Conservation (phyloP, 2,797 vertebrate genomes). For the Macrochelys suwanniensis region DNA sequence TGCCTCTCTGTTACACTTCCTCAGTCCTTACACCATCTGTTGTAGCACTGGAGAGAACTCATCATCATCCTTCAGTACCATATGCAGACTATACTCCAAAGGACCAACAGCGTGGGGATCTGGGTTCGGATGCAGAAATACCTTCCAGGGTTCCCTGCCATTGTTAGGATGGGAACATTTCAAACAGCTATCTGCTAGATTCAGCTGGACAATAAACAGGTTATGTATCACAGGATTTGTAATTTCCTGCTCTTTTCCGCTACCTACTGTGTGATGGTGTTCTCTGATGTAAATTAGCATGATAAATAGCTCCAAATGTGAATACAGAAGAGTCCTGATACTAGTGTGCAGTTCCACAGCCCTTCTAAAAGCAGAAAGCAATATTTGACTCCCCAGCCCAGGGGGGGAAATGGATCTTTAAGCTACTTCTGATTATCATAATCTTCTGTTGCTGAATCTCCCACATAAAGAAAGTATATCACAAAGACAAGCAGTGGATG, state of each 20-base stretch:
- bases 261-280: not conserved
- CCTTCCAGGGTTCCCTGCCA: slow-evolving; percentile 16
- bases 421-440: slow-evolving; percentile 61
- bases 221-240: not conserved
- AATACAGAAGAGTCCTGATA: not conserved
- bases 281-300: not conserved
- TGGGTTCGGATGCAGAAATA: slow-evolving; percentile 28
- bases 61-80: not conserved
- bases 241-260: not conserved
- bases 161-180: not conserved
- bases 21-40: not conserved
- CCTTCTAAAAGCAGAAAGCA: slow-evolving; percentile 32
- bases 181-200: not conserved
- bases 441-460: slow-evolving; percentile 62
- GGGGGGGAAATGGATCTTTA: slow-evolving; percentile 47
- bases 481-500: slow-evolving; percentile 30
- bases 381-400: not conserved
- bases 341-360: not conserved
- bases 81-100: not conserved
- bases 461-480: slow-evolving; percentile 26
- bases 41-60: not conserved
- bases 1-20: not conserved
- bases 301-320: not conserved
- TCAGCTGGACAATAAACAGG: not conserved
- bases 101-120: not conserved